Evolutionary conservation across 2,797 vertebrate species (phyloP).

Genomic region (Brachymystax lenok): DNA sequence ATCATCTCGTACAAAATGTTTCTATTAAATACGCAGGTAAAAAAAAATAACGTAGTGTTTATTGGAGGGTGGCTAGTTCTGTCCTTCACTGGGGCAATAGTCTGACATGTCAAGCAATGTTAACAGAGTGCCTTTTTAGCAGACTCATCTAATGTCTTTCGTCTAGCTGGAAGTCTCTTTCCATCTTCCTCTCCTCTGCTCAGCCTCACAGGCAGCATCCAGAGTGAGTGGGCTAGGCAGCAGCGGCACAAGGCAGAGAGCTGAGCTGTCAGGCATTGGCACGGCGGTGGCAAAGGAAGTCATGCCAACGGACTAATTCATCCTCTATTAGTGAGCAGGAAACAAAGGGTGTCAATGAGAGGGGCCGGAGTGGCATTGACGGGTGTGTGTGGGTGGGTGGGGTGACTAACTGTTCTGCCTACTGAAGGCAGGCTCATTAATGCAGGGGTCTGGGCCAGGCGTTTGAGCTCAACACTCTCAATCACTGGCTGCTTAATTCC

Average conservation of each 20-base stretch:
- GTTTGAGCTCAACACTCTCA: conserved; percentile 61
- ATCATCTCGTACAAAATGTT: background rate
- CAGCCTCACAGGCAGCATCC: conserved; percentile 56
- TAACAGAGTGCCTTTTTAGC: background rate
- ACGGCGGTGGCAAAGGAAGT: conserved; percentile 37
- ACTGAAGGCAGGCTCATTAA: conserved; percentile 74
- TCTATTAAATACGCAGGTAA: background rate
- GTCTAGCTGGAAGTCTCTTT: conserved; percentile 32
- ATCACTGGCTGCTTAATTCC: conserved; percentile 60
- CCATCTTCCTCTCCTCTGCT: conserved; percentile 5
- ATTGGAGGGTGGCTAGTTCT: conserved; percentile 9
- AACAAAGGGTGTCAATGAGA: conserved; percentile 69
- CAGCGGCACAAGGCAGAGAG: conserved; percentile 47
- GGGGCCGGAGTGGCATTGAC: conserved; percentile 51
- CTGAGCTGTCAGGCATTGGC: conserved; percentile 51
- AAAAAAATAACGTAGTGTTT: background rate
- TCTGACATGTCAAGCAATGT: conserved; percentile 24
- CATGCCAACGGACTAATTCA: conserved; percentile 73
- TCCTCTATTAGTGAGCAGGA: conserved; percentile 67
- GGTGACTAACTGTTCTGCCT: conserved; percentile 63
- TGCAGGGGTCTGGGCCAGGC: conserved; percentile 68
- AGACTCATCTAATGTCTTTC: background rate
- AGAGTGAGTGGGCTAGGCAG: conserved; percentile 49
- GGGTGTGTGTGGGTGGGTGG: conserved; percentile 53
- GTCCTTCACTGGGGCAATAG: conserved; percentile 18